Evolutionary conservation across 2,113 vertebrate genomes (phyloP).

Genomic region (Carlito syrichta): DNA sequence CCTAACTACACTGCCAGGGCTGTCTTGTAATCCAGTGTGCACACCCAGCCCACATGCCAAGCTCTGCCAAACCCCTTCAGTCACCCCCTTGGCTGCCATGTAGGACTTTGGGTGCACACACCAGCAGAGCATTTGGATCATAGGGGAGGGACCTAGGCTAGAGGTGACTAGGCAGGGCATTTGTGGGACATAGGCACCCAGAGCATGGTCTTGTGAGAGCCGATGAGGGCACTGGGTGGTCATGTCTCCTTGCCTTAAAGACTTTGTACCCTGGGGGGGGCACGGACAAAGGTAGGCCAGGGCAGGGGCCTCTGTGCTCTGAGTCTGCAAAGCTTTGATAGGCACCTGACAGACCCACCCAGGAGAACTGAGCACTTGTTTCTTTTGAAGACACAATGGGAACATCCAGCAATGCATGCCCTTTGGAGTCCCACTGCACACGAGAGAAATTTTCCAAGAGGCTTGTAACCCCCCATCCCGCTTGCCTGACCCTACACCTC

Average conservation of each 20-base stretch:
- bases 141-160: not conserved
- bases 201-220: not conserved
- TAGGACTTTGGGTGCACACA: too few relatives aligned
- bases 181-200: not conserved
- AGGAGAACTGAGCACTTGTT: not conserved
- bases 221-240: not conserved
- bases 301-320: not conserved
- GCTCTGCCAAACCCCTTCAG: not conserved
- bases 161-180: not conserved
- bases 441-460: not conserved
- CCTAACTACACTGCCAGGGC: not conserved
- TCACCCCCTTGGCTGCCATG: not conserved
- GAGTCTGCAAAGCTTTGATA: not conserved
- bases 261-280: not conserved
- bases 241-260: not conserved
- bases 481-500: not conserved
- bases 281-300: not conserved
- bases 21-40: not conserved
- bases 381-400: too few relatives aligned
- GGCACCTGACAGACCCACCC: not conserved
- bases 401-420: too few relatives aligned
- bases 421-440: not conserved
- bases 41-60: not conserved
- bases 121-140: not conserved
- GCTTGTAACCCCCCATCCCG: not conserved